Base-by-base conservation (phyloP, 1,140 invertebrate species). In the Pseudomyrmex flavicornis region DNA sequence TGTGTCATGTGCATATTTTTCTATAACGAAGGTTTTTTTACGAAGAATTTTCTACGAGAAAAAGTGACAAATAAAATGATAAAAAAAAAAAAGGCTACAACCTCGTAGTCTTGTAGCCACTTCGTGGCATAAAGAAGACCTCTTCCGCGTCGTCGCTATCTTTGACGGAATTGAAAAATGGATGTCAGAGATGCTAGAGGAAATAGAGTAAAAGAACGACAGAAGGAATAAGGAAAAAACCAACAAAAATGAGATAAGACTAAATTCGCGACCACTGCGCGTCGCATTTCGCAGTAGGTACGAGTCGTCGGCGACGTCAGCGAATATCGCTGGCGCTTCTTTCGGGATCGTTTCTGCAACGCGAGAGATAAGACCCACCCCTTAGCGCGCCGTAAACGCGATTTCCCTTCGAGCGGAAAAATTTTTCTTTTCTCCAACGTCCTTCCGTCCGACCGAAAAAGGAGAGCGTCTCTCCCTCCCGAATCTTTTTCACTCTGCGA, bases 391-490 rank as follows among this genome's bases (percentile, higher is more conserved):
- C 70, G 83, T 63, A 76, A 85, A 85, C 72, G 73, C 61, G 76
- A 88, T 88, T 83, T 72, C 26, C 66, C 76, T 50, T 72, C 66
- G 76, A 77, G 86, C 52, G 76, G 83, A 88, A 85, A 85, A 85
- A 88, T 85, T 85, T 88, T 88, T 85, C 79, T 79, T 88, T 88
- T 65, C 68, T 86, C 52, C 62, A 50, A 35, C 7, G 46, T 76
- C n/a, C 83, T 66, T 20, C 17, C 46, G 50, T 62, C 46, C 10
- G 8, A 50, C 44, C 68, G 62, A 70, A 73, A 35, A 35, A 79
- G 70, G 69, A 79, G 44, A 79, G 50, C 84, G 69, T 17, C 35
- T 35, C 35, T 35, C 5, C 35, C 52, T 58, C 15, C 20, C 50
- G 66, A 69, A 44, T 20, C 63, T 83, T 77, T 74, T 3, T 69